These are phyloP conservation scores for Limosa lapponica DNA, from an alignment of 2,797 vertebrate genomes.

Conservation along the genomic window DNA sequence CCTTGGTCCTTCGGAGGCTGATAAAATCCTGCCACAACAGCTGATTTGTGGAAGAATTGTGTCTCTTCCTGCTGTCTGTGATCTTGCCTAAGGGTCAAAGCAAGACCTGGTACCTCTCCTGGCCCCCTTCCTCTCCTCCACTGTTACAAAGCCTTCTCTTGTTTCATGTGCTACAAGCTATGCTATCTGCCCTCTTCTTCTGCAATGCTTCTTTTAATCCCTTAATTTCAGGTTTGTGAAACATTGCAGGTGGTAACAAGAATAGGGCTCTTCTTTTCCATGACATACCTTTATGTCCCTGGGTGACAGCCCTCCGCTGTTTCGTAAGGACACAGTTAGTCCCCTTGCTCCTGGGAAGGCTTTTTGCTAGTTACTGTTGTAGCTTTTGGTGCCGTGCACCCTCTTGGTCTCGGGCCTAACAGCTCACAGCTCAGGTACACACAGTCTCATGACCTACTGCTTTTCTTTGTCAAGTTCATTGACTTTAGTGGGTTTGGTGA, in stretches of 20 bases:
- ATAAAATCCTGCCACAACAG: background rate
- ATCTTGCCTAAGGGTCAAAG: background rate
- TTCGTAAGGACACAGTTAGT: background rate
- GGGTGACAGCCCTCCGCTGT: background rate
- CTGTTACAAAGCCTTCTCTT: background rate
- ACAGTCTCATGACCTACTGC: background rate
- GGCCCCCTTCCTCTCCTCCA: background rate
- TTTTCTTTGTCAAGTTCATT: background rate
- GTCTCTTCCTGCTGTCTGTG: background rate
- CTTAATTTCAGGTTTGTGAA: constrained; percentile 6
- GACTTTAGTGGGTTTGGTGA: background rate
- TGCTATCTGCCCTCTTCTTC: background rate
- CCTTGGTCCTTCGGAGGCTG: background rate
- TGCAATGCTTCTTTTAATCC: constrained; percentile 2
- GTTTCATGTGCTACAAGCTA: background rate
- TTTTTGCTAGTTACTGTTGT: background rate
- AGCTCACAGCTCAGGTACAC: background rate
- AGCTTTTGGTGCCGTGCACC: background rate
- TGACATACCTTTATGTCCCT: background rate
- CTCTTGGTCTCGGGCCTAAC: background rate
- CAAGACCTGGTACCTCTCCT: background rate
- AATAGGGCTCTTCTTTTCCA: background rate
- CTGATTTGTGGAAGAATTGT: background rate
- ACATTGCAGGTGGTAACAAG: background rate
- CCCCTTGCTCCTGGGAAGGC: background rate